phyloP scores from a whole-genome alignment of 2,888 invertebrate species.

The Coleophora deauratella region DNA sequence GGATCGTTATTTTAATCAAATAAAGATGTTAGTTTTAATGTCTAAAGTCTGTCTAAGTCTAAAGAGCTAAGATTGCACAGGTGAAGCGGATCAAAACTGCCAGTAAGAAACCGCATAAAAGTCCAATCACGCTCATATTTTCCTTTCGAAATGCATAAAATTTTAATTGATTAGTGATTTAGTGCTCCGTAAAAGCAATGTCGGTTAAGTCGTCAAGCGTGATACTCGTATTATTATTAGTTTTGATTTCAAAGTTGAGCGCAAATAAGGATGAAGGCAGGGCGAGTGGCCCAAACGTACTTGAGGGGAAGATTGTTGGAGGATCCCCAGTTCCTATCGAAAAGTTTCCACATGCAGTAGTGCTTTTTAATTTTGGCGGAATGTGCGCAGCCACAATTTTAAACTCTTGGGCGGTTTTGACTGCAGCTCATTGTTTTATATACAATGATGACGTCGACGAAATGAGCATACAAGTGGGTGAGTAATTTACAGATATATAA shows the following conservation, averaged over 20 bases:
- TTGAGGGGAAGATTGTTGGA: slow-evolving; percentile 33
- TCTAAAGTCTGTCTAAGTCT: no score
- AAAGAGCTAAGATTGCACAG: no score
- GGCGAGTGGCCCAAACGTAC: no score
- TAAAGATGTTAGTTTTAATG: no score
- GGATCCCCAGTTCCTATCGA: slow-evolving; percentile 30
- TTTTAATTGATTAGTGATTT: no score
- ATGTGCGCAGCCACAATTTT: slow-evolving; percentile 46
- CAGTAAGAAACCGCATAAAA: no score
- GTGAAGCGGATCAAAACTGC: no score
- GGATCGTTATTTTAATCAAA: no score
- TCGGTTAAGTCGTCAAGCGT: no score
- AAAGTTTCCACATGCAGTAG: slow-evolving; percentile 34
- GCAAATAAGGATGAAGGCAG: neutral
- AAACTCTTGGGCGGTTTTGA: slow-evolving; percentile 41
- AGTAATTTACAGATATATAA: slow-evolving; percentile 16
- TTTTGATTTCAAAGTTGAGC: neutral
- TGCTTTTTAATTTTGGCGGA: slow-evolving; percentile 39
- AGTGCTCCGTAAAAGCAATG: no score
- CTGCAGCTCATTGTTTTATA: slow-evolving; percentile 52
- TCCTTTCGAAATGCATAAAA: no score
- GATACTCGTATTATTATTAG: slow-evolving; percentile 1
- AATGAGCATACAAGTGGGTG: slow-evolving; percentile 43
- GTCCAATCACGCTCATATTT: no score
- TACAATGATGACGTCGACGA: slow-evolving; percentile 27